These are phyloP conservation scores for Glaucomys volans DNA, from an alignment of 2,113 vertebrate genomes.

Conservation along the genomic window DNA sequence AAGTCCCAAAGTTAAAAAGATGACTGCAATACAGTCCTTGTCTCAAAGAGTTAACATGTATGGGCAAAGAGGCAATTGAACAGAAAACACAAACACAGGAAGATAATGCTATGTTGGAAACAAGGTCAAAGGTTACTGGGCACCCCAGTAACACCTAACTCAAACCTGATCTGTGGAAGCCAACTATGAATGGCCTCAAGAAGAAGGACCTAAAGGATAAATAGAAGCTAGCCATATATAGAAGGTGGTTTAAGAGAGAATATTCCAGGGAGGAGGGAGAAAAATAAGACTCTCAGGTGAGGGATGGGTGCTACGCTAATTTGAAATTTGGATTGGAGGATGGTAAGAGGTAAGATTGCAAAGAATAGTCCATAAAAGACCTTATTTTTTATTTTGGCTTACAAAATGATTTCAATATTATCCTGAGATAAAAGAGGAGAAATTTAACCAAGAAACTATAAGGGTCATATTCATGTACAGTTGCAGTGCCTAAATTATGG, in stretches of 20 bases:
- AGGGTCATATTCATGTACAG: neutral
- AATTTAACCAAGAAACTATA: neutral
- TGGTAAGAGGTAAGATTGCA: neutral
- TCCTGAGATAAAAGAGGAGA: neutral
- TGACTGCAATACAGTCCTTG: neutral
- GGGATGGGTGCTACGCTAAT: too few relatives aligned
- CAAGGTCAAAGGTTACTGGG: neutral
- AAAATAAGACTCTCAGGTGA: neutral
- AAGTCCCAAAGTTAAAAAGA: constrained; percentile 46
- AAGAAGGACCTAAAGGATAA: neutral
- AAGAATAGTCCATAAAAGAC: neutral
- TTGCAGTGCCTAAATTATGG: neutral
- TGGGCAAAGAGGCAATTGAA: neutral
- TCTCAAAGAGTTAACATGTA: neutral
- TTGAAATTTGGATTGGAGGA: neutral
- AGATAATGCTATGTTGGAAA: neutral
- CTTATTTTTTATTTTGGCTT: neutral
- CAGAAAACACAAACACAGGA: neutral
- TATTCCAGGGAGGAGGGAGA: neutral
- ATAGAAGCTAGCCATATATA: neutral
- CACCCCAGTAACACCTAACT: neutral
- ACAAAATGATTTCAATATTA: neutral
- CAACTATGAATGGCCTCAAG: too few relatives aligned
- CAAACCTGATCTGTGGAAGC: neutral
- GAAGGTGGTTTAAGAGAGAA: neutral